Evolutionary conservation across 2,888 invertebrate genomes (phyloP), one percentile per base, ranked within the genome.

Genomic region (Julus scanicus): DNA sequence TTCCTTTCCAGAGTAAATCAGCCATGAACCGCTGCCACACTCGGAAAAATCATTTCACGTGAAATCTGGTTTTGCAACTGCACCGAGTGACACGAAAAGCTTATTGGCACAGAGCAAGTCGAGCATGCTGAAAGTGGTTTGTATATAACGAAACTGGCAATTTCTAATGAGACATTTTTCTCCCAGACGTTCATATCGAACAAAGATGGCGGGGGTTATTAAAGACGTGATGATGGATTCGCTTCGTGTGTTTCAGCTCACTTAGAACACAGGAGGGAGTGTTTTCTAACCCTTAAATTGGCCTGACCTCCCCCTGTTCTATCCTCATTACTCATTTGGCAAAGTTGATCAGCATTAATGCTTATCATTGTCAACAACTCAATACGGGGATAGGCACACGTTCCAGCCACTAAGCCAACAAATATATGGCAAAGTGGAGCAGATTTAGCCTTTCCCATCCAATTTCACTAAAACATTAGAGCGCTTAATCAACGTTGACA

Each of bases 331-430:
- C 71, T 71, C 71, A 71, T 71, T 71, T 71, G 71, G 71, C 71
- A 71, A 71, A 71, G 71, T 71, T 71, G 71, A 71, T 71, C 71
- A 71, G 71, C 71, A 71, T 71, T 71, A 71, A 71, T 71, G 71
- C 71, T 71, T 71, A 71, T 71, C 71, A 71, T 71, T 71, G 71
- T 71, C 71, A 71, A 71, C 71, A 29, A n/a, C 29, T 71, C 71
- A 71, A 71, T 71, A n/a, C n/a, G 17, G 63, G 63, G 71, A 29
- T 71, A 11, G 9, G 29, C 20, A 29, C 71, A n/a, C 71, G n/a
- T 71, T 71, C 29, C 71, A 71, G 71, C 29, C 20, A 29, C 71
- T 71, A 71, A 71, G 29, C 71, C 71, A 71, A 71, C 71, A 71
- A 71, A 71, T 29, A 29, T 11, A 63, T 63, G 20, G 63, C 63